Conservation (phyloP, 2,888 invertebrate species). For the Lasius fuliginosus region DNA sequence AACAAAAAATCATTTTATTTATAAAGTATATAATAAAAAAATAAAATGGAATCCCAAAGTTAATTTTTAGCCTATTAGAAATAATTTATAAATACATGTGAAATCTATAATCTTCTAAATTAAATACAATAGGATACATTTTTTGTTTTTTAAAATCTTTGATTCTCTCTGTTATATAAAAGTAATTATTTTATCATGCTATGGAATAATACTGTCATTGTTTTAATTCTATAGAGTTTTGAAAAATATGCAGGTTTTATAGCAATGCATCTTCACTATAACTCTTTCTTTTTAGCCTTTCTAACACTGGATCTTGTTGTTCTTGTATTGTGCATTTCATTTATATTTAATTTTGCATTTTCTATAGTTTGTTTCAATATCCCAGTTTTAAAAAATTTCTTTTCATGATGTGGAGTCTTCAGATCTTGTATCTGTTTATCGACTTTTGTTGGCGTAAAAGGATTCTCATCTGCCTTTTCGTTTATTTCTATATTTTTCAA, state of each 20-base stretch:
- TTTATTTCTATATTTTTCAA: constrained; percentile 55
- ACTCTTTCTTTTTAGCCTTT: constrained; percentile 40
- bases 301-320: constrained; percentile 20
- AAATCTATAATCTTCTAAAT: constrained; percentile 11
- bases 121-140: neutral
- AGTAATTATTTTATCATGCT: constrained; percentile 29
- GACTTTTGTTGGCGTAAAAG: neutral
- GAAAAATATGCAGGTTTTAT: neutral
- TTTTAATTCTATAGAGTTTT: constrained; percentile 11
- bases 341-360: neutral
- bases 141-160: neutral
- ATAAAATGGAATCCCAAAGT: constrained; percentile 24
- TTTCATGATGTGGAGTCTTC: constrained; percentile 14
- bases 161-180: constrained; percentile 43
- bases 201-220: constrained; percentile 41
- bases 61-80: constrained; percentile 8
- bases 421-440: neutral
- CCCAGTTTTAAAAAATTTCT: constrained; percentile 13
- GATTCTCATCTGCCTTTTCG: neutral
- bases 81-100: constrained; percentile 11
- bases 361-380: neutral
- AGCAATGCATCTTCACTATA: constrained; percentile 19
- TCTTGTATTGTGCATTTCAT: constrained; percentile 21
- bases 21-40: constrained; percentile 72
- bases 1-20: constrained; percentile 82